phyloP scores from a whole-genome alignment of 2,888 invertebrate genomes.

The Trissonchulus latispiculum region DNA sequence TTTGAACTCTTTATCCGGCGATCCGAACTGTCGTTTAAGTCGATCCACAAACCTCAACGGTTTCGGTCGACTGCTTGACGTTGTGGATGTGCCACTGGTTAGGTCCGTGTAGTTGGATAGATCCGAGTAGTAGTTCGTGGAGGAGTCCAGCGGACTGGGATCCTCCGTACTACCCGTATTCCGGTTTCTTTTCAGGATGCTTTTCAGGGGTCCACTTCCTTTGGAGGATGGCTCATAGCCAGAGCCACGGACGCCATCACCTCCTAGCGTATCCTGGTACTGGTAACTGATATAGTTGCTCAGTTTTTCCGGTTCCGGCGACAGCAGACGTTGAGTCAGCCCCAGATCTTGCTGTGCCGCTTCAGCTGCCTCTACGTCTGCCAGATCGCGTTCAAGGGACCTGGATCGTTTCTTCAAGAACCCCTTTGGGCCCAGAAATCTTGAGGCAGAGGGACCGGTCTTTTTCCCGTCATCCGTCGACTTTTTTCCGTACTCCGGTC shows the following conservation, averaged over 20 bases:
- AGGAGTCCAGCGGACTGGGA: neutral
- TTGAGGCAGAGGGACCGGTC: neutral
- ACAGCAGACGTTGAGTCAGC: neutral
- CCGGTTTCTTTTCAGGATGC: slow-evolving; percentile 5
- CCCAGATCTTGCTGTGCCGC: neutral
- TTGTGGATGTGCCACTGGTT: too few species aligned
- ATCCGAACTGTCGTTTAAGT: slow-evolving; percentile 4
- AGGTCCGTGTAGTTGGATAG: neutral
- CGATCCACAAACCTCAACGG: slow-evolving; percentile 19
- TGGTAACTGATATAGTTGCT: neutral
- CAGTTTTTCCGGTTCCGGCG: neutral
- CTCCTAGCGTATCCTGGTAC: neutral
- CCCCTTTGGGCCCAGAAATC: neutral
- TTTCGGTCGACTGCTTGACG: neutral
- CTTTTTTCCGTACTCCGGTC: neutral
- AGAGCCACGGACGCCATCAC: neutral
- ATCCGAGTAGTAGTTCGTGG: neutral
- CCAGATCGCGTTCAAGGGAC: slow-evolving; percentile 1
- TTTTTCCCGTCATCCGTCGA: neutral
- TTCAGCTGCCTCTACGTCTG: neutral
- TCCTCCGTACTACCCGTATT: slow-evolving; percentile 2
- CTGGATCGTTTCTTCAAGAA: slow-evolving; percentile 1
- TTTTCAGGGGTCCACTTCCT: slow-evolving; percentile 5
- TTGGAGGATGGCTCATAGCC: neutral
- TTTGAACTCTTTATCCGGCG: neutral